phyloP scores from a whole-genome alignment of 2,888 invertebrate genomes.

The Enoplolaimus lenunculus region DNA sequence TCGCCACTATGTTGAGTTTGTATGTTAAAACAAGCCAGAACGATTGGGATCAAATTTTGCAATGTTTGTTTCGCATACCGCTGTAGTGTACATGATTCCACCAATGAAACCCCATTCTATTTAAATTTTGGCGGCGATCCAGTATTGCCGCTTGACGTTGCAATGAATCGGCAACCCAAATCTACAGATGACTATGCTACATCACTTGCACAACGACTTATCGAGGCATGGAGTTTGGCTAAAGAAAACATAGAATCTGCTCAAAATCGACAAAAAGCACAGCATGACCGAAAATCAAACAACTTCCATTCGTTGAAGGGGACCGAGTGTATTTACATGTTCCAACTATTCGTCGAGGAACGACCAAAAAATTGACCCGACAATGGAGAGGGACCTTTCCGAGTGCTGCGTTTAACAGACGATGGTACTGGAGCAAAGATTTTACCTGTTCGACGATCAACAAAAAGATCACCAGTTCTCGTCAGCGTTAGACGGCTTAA shows the following conservation, averaged over 20 bases:
- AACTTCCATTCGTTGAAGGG: background rate
- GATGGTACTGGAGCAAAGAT: too few relatives aligned
- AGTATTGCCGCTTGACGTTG: too few relatives aligned
- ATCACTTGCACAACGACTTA: too few relatives aligned
- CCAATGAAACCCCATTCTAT: too few relatives aligned
- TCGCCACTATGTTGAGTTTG: background rate
- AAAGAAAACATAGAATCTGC: too few relatives aligned
- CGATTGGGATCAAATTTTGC: background rate
- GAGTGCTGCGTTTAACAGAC: background rate
- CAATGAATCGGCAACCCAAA: too few relatives aligned
- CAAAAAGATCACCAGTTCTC: background rate
- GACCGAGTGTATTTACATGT: background rate
- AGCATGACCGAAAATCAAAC: background rate
- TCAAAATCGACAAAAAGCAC: background rate
- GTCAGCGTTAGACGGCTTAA: background rate
- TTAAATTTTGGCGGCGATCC: too few relatives aligned
- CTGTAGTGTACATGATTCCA: background rate
- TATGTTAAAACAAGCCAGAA: slow-evolving; percentile 2
- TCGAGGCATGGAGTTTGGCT: too few relatives aligned
- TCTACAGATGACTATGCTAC: too few relatives aligned
- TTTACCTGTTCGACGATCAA: too few relatives aligned
- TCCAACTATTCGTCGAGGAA: background rate
- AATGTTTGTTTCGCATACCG: background rate
- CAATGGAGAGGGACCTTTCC: background rate
- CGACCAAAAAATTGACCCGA: background rate